Conservation (phyloP, 2,797 vertebrate genomes). For the Anniella stebbinsi region DNA sequence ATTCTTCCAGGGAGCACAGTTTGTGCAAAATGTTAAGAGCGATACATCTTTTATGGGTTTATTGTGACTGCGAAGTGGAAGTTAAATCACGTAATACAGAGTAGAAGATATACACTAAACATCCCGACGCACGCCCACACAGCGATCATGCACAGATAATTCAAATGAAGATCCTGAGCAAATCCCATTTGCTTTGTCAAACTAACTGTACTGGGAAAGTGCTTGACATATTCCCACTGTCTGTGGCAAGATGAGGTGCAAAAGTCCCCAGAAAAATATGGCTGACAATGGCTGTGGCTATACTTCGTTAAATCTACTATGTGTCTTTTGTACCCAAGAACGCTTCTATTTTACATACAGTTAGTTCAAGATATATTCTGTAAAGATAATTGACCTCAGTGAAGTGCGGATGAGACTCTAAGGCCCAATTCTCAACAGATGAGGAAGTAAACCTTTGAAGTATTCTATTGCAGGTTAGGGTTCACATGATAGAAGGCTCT, state of each 20-base stretch:
- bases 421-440: not conserved
- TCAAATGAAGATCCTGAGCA: not conserved
- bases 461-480: not conserved
- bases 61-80: not conserved
- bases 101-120: not conserved
- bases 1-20: slow-evolving; percentile 10
- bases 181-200: slow-evolving; percentile 17
- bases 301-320: not conserved
- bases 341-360: no score
- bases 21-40: slow-evolving; percentile 21
- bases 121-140: not conserved
- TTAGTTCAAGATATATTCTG: not conserved
- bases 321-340: not conserved
- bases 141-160: not conserved
- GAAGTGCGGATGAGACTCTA: not conserved
- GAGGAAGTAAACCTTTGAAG: not conserved
- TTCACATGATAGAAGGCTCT: not conserved
- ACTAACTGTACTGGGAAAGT: not conserved
- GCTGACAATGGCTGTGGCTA: not conserved
- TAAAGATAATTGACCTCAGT: not conserved
- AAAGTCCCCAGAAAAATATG: no score
- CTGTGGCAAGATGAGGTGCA: not conserved
- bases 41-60: slow-evolving; percentile 10
- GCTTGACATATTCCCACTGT: not conserved
- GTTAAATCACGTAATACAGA: not conserved